Evolutionary conservation across 1,140 invertebrate genomes (phyloP).

Genomic region (Sweltsa coloradensis): DNA sequence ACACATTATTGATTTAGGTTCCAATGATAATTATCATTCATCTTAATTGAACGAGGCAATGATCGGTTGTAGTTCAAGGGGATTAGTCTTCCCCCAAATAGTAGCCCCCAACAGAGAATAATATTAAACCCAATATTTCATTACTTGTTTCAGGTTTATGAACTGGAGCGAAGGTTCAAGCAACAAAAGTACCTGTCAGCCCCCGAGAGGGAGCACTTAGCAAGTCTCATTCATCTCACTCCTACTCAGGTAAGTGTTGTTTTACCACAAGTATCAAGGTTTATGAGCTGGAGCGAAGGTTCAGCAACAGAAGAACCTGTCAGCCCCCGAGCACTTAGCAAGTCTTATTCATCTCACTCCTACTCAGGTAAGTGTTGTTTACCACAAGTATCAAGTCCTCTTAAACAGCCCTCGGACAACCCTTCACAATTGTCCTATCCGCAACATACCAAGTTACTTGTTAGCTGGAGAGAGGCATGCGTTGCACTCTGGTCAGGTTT

Average conservation of each 20-base stretch:
- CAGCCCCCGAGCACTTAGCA: conserved; percentile 54
- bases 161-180: conserved; percentile 92
- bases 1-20: too few species aligned
- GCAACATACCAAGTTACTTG: neutral
- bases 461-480: neutral
- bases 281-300: conserved; percentile 92
- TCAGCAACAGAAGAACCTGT: conserved; percentile 67
- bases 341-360: conserved; percentile 39
- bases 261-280: conserved; percentile 64
- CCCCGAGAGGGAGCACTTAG: conserved; percentile 54
- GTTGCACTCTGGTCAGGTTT: neutral
- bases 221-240: conserved; percentile 41
- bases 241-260: conserved; percentile 44
- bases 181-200: conserved; percentile 59
- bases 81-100: too few species aligned
- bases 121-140: too few species aligned
- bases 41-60: too few species aligned
- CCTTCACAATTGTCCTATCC: neutral
- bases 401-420: neutral
- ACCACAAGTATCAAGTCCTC: neutral
- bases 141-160: too few species aligned
- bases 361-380: conserved; percentile 50
- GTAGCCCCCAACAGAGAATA: too few species aligned
- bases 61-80: too few species aligned
- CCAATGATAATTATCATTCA: too few species aligned